Percentiles rank a stretch among this genome's conserved stretches.
Evolutionary conservation across 2,113 vertebrate genomes (phyloP).

Genomic region (Actinemys pallida): DNA sequence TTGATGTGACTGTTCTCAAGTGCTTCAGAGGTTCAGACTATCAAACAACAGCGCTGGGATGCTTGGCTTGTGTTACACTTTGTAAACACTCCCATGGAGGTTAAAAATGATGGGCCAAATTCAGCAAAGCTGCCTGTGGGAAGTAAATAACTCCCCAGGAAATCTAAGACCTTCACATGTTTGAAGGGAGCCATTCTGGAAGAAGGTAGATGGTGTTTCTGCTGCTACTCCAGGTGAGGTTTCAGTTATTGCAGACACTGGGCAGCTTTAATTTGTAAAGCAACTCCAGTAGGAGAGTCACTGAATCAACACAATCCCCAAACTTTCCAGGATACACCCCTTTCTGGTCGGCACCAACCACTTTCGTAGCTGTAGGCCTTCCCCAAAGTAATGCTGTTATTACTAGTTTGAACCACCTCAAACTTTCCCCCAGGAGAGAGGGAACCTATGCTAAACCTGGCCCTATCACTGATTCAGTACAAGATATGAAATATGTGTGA

Average conservation of each 20-base stretch:
- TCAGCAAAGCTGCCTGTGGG: not conserved
- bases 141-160: not conserved
- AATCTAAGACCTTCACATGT: rapidly evolving
- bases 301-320: not conserved
- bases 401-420: not conserved
- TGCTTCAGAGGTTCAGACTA: not conserved
- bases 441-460: not conserved
- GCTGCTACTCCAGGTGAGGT: not conserved
- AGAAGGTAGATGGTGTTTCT: not conserved
- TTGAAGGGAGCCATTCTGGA: not conserved
- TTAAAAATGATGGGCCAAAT: not conserved
- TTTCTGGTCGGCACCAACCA: not conserved
- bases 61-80: not conserved
- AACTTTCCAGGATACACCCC: rapidly evolving
- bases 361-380: not conserved
- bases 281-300: not conserved
- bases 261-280: not conserved
- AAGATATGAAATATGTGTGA: not conserved
- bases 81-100: not conserved
- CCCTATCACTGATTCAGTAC: not conserved
- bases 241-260: not conserved
- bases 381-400: not conserved
- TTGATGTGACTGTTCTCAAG: not conserved
- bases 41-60: not conserved
- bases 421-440: rapidly evolving